These are phyloP conservation scores for Malaclemys terrapin DNA, from an alignment of 2,113 vertebrate genomes.

Conservation along the genomic window DNA sequence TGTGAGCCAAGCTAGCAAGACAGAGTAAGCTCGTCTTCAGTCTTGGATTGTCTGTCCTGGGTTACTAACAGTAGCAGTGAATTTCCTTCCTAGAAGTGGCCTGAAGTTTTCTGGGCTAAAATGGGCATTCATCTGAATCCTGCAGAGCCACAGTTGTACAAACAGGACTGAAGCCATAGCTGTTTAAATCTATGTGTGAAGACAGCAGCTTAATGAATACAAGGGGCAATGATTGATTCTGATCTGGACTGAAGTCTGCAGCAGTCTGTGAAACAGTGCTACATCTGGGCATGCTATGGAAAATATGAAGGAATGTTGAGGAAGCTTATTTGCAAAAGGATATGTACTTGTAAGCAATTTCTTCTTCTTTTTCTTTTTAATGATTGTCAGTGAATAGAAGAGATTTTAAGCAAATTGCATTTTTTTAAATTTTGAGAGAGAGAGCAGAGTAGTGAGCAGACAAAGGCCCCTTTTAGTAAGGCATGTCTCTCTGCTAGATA, in stretches of 20 bases:
- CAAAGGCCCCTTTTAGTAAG: conserved; percentile 53
- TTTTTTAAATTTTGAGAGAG: conserved; percentile 1
- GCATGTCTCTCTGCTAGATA: conserved; percentile 12
- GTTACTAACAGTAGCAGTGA: background rate
- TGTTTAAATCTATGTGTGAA: conserved; percentile 66
- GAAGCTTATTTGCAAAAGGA: conserved; percentile 86
- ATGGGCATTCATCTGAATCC: background rate
- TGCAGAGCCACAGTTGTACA: background rate
- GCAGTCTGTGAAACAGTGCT: conserved; percentile 52
- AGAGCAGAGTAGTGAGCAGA: conserved; percentile 38
- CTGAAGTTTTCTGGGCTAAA: background rate
- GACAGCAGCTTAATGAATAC: conserved; percentile 65
- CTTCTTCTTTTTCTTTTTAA: background rate
- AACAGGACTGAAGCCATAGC: conserved; percentile 28
- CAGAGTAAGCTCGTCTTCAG: background rate
- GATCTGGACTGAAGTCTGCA: conserved; percentile 44
- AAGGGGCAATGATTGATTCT: conserved; percentile 63
- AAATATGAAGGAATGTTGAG: conserved; percentile 83
- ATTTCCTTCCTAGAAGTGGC: conserved; percentile 36
- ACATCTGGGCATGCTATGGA: conserved; percentile 66
- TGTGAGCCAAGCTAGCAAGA: conserved; percentile 26
- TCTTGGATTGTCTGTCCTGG: background rate
- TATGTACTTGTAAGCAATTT: conserved; percentile 83
- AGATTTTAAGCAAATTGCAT: background rate
- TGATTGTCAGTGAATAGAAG: conserved; percentile 1